A percentile compares a stretch with the other conserved stretches of the same genome.
Evolutionary conservation across 2,888 invertebrate species (phyloP).

Genomic region (Nephrocerus scutellatus): DNA sequence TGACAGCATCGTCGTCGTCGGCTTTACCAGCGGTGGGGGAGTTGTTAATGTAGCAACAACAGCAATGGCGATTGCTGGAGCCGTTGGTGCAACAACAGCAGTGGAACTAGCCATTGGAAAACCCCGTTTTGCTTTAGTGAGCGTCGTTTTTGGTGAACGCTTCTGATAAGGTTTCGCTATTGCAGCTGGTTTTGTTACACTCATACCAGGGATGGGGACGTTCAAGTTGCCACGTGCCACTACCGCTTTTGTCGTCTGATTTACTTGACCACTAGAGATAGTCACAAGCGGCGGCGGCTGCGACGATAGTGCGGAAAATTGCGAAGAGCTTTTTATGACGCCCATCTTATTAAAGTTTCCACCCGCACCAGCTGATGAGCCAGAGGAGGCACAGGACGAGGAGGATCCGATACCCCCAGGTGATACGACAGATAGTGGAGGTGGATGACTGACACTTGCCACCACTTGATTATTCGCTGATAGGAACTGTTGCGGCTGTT

Average conservation of each 20-base stretch:
- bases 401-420: no score
- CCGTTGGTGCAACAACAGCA: conserved; percentile 5
- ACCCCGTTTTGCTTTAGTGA: no score
- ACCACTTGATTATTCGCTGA: no score
- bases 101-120: conserved; percentile 10
- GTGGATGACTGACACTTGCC: no score
- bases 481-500: no score
- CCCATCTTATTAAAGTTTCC: no score
- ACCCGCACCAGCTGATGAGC: no score
- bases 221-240: conserved; percentile 5
- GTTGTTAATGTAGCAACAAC: conserved; percentile 39
- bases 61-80: conserved; percentile 23
- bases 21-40: conserved; percentile 39
- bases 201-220: no score
- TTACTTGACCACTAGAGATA: conserved; percentile 26
- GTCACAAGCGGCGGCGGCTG: conserved; percentile 35
- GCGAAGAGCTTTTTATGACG: conserved; percentile 3
- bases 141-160: conserved; percentile 23
- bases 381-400: no score
- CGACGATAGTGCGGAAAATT: conserved; percentile 25
- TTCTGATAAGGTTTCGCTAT: conserved; percentile 39
- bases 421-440: no score
- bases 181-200: conserved; percentile 16
- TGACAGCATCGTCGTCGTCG: no score
- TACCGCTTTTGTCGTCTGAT: conserved; percentile 22